Base-by-base conservation (phyloP, 2,888 invertebrate species). In the Chalcosyrphus nemorum region DNA sequence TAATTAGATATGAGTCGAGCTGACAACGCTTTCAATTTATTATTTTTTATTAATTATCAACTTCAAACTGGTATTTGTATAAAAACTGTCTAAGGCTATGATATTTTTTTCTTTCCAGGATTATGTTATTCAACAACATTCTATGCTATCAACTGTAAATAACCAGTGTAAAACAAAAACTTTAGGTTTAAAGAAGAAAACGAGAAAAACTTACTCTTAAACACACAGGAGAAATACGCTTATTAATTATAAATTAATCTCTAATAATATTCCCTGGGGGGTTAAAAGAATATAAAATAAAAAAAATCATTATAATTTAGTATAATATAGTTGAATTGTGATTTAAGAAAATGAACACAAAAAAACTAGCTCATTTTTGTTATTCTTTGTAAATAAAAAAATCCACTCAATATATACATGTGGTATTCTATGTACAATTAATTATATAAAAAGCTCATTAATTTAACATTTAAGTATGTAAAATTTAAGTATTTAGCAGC, bases 211-310 rank as follows among this genome's bases (percentile, higher is more conserved):
- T 78, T 68, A 78, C 59, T 84, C 63, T 80, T 59, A 63, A 68
- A 72, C 50, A 72, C 63, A 84, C 80, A 75, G 63, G 80, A 80
- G 78, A 80, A 84, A 74, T 84, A 84, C 84, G 84, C 84, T 84
- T 84, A 84, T 84, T 84, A 84, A 84, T 80, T 84, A 84, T 84
- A 84, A 84, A 84, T 78, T 84, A 78, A 78, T 80, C 65, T 38
- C 63, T 82, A 84, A 74, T 63, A 45, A 74, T 63, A 45, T 74
- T 68, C 45, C 66, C 72, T 59, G 41, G 72, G 35, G 43, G 59
- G 59, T 59, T 59, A 61, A 15, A 56, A 50, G 29, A 17, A 45
- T 3, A 19, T 13, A 45, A 61, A 68, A 11, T 21, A 41, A 56
- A 45, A 32, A 15, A 27, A 21, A 19, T 61, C 21, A 77, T 50